Conservation (phyloP, 2,888 invertebrate genomes). For the Linhomoeus sp. region DNA sequence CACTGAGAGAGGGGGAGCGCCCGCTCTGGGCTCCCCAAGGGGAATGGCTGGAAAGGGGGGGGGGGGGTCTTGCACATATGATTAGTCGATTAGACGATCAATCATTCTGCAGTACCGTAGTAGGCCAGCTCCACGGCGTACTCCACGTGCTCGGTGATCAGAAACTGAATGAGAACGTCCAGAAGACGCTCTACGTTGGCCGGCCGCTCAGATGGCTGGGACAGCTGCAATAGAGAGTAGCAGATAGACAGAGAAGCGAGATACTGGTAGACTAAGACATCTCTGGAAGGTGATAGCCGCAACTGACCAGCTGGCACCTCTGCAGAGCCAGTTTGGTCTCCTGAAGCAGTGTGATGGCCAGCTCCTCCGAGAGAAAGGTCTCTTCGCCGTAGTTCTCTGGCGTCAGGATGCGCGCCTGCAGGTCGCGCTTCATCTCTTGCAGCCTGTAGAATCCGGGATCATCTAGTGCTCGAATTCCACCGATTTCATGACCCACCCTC, state of each 20-base stretch:
- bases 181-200: slow-evolving; percentile 47
- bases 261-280: too few species aligned
- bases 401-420: slow-evolving; percentile 77
- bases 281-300: too few species aligned
- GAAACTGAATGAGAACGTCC: slow-evolving; percentile 58
- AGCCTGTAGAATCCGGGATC: too few species aligned
- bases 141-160: slow-evolving; percentile 77
- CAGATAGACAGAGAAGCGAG: too few species aligned
- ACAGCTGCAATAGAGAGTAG: too few species aligned
- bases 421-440: slow-evolving; percentile 71
- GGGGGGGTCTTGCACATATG: too few species aligned
- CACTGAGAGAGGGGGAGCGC: slow-evolving; percentile 67
- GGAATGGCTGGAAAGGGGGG: slow-evolving; percentile 28
- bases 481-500: slow-evolving; percentile 41
- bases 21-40: slow-evolving; percentile 52
- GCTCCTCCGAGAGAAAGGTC: slow-evolving; percentile 80
- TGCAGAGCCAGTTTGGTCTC: slow-evolving; percentile 65
- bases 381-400: slow-evolving; percentile 92
- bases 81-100: too few species aligned
- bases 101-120: too few species aligned
- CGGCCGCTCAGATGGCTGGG: slow-evolving; percentile 33
- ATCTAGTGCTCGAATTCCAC: too few species aligned
- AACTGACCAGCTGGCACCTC: slow-evolving; percentile 53
- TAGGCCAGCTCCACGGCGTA: slow-evolving; percentile 84
- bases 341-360: slow-evolving; percentile 70